Percentiles rank a stretch among this genome's conserved stretches.
Evolutionary conservation across 2,113 vertebrate species (phyloP).

Genomic region (Marmota monax): DNA sequence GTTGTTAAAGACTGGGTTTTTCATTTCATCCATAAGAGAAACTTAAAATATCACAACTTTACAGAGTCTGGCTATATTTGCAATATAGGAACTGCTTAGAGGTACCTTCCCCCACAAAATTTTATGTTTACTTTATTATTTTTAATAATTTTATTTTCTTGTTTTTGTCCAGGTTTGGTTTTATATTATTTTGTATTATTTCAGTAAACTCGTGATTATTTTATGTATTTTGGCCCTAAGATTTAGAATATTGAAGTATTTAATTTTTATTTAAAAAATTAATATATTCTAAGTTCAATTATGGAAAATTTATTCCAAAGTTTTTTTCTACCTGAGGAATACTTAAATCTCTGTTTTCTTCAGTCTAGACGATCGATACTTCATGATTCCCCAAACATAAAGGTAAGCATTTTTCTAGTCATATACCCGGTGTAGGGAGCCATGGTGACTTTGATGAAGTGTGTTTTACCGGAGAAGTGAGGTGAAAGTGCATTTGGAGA

Average conservation of each 20-base stretch:
- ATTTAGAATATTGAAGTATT: slow-evolving; percentile 14
- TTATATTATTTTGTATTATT: neutral
- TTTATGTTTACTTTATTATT: neutral
- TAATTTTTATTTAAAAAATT: neutral
- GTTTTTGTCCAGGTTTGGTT: neutral
- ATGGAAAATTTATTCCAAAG: neutral
- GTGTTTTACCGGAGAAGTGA: neutral
- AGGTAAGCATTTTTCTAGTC: neutral
- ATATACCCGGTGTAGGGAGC: neutral
- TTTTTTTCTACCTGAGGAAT: slow-evolving; percentile 8
- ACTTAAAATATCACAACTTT: neutral
- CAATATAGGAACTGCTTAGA: slow-evolving; percentile 8
- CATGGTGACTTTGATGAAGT: neutral
- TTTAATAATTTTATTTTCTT: slow-evolving; percentile 20
- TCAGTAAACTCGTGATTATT: neutral
- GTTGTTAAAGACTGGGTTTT: neutral
- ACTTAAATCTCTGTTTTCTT: slow-evolving; percentile 48
- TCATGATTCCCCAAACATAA: slow-evolving; percentile 16
- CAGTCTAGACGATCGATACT: neutral
- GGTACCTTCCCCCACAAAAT: neutral
- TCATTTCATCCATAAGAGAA: neutral
- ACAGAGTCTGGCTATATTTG: neutral
- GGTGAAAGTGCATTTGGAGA: neutral
- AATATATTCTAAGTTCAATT: neutral
- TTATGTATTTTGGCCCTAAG: neutral